Evolutionary conservation across 2,888 invertebrate genomes (phyloP), one percentile per base, ranked within the genome.

Genomic region (Drosophila seclusa): DNA sequence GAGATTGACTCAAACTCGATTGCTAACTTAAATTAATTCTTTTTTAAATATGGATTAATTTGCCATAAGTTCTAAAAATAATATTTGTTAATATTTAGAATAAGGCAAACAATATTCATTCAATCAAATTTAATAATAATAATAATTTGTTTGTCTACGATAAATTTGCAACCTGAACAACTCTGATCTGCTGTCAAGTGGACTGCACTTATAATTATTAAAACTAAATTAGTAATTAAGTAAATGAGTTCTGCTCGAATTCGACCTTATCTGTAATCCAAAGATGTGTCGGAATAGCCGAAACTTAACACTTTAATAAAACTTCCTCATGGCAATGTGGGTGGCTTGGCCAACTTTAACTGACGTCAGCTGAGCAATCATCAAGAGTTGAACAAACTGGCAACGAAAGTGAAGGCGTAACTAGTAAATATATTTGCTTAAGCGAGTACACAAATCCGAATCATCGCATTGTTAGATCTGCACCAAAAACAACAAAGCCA

Each of bases 391-490:
- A 90, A 86, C 68, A 80, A 90, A 85, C 85, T 75, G 40, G 31
- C 52, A 54, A 69, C 72, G 85, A 85, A 85, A 86, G 89, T 73
- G 87, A 86, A 83, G 89, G 80, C 74, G 66, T 66, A 58, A 52
- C 58, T 42, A 31, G 60, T n/a, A 61, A 40, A 36, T 36, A 53
- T 10, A 52, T 34, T 52, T 29, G 24, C 40, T 1, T n/a, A 36
- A 13, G 27, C 61, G 10, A 10, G 21, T 61, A 54, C 18, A 42
- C 54, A 64, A 68, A 55, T 76, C 59, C 10, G 32, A 68, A 18
- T 66, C 65, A 66, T 58, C 50, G 59, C 63, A 45, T 67, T 38
- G 66, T 36, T 52, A 40, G 71, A 75, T 63, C 42, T 61, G 71
- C 79, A 66, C 53, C 63, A 69, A 69, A 64, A 49, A 32, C 21